Evolutionary conservation across 2,797 vertebrate genomes (phyloP), one percentile per base, ranked within the genome.

Genomic region (Sebastes hopkinsi): DNA sequence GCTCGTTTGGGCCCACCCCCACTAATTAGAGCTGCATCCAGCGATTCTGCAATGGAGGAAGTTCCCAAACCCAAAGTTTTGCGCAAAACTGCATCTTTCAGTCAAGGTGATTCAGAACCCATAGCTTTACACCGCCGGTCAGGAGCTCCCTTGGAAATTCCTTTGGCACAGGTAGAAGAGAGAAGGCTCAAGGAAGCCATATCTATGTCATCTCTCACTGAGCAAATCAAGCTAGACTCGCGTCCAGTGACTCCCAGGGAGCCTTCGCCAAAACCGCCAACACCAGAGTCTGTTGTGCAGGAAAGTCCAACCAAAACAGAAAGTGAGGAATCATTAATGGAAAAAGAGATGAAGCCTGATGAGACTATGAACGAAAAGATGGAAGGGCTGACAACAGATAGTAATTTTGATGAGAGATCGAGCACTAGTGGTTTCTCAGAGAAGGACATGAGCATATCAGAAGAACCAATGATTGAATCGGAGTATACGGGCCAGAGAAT

Each of bases 51-150:
- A 0, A 95, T 89, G 0, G 96, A 97, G 3, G 97, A 97, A 20
- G 81, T 94, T 5, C 84, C 95, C 0, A 97, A 98, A 92, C 91
- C 95, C 0, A 96, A 95, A 58, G 92, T 95, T 34, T 93, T 99
- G 76, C 96, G 97, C 68, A 99, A 99, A 90, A 98, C 98, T 89
- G 97, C 98, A 70, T 99, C 98, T 72, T 99, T 99, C 82, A 99
- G 97, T 66, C 98, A 99, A 4, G 98, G 98, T 0, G 99, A 99
- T 4, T 92, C 96, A 0, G 98, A 99, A 79, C 97, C 98, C 1
- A 96, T 98, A 0, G 91, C 96, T 64, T 91, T 97, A 76, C 97
- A 99, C 80, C 95, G 98, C 29, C 95, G 98, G 1, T 97, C 96
- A 0, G 99, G 99, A 0, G 98, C 97, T 0, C 99, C 99, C 5